phyloP scores from a whole-genome alignment of 1,140 invertebrate genomes.

The Bombus cullumanus region DNA sequence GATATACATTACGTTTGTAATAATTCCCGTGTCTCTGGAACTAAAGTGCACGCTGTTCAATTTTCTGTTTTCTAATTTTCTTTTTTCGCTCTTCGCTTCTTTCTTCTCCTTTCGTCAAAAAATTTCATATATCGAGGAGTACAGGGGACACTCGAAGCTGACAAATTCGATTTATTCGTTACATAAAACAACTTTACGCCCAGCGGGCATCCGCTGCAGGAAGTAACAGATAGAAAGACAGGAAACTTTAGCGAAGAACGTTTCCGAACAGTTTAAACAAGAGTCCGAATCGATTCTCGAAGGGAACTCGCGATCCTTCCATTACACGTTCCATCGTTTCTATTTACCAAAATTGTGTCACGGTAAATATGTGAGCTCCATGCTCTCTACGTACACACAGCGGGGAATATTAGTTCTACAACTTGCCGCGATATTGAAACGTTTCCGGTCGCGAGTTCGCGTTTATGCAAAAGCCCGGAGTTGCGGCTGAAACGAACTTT shows the following conservation, averaged over 20 bases:
- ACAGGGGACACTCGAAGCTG: not conserved
- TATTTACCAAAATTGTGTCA: conserved; percentile 48
- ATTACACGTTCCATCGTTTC: conserved; percentile 45
- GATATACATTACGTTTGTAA: not conserved
- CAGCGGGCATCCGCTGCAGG: not conserved
- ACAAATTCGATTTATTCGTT: not conserved
- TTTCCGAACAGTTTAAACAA: conserved; percentile 16
- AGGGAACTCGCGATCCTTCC: conserved; percentile 13
- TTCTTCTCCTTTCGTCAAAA: too few relatives aligned
- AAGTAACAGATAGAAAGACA: not conserved
- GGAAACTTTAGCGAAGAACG: not conserved
- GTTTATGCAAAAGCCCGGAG: conserved; percentile 31
- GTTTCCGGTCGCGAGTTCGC: not conserved
- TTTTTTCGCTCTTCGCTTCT: too few relatives aligned
- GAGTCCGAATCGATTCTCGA: conserved; percentile 14
- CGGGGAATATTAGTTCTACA: conserved; percentile 45
- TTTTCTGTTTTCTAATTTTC: too few relatives aligned
- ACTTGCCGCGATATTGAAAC: conserved; percentile 48
- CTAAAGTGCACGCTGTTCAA: too few relatives aligned
- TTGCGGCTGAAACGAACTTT: conserved; percentile 27
- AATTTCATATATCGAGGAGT: too few relatives aligned
- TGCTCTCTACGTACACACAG: not conserved
- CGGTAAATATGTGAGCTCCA: conserved; percentile 29
- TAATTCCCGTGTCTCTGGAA: not conserved
- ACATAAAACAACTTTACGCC: not conserved